Conservation (phyloP, 1,140 invertebrate genomes). For the Drosophila subobscura region DNA sequence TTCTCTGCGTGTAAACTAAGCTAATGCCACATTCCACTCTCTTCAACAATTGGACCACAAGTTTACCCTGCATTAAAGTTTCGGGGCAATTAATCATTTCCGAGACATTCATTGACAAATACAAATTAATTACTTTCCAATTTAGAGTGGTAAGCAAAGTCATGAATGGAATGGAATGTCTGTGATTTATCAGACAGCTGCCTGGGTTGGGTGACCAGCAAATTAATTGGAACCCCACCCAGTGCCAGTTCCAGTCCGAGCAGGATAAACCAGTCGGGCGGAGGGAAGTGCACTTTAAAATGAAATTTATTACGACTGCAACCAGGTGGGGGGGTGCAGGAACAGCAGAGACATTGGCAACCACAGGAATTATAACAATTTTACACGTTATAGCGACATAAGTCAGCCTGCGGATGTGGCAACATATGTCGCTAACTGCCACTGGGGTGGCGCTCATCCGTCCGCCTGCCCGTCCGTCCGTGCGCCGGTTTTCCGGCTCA, state of each 20-base stretch:
- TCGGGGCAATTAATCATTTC: conserved; percentile 33
- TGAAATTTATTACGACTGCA: conserved; percentile 40
- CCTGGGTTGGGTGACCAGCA: conserved; percentile 30
- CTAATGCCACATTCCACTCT: not conserved
- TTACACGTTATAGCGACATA: conserved; percentile 82
- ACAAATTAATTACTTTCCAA: conserved; percentile 52
- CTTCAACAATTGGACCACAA: conserved; percentile 4
- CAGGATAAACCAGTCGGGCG: conserved; percentile 8
- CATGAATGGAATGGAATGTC: conserved; percentile 5
- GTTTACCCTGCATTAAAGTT: not conserved
- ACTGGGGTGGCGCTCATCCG: conserved; percentile 42
- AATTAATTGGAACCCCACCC: conserved; percentile 65
- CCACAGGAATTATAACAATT: conserved; percentile 82
- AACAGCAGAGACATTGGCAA: conserved; percentile 55
- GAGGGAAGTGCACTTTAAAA: conserved; percentile 55
- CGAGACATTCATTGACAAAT: conserved; percentile 36
- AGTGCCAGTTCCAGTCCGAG: not conserved
- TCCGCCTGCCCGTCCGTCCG: not conserved
- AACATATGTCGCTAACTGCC: conserved; percentile 78
- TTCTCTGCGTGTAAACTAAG: too few species aligned
- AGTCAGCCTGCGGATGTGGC: conserved; percentile 71
- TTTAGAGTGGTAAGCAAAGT: conserved; percentile 16
- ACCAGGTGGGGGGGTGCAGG: not conserved
- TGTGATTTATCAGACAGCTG: conserved; percentile 46
- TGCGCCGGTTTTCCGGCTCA: not conserved